phyloP scores from a whole-genome alignment of 2,888 invertebrate genomes.

The Hedya salicella region DNA sequence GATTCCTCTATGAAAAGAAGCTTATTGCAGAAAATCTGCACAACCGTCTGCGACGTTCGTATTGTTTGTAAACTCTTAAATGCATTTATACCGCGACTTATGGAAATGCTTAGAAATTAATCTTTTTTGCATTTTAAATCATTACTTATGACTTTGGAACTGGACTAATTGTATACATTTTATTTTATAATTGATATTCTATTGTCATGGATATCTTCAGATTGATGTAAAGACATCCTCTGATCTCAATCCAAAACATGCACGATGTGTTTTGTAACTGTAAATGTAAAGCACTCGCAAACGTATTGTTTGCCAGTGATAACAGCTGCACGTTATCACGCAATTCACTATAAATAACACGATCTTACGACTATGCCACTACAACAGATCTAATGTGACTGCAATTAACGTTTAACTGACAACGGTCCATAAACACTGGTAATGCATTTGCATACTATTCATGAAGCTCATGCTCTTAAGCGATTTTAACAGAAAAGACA shows the following conservation, averaged over 20 bases:
- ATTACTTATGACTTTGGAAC: no score
- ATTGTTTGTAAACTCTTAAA: constrained; percentile 11
- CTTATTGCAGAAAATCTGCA: constrained; percentile 23
- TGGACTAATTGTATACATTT: no score
- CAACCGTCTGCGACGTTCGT: not conserved
- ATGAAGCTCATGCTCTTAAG: not conserved
- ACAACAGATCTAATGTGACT: constrained; percentile 40
- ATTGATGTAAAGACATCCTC: not conserved
- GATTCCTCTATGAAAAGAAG: constrained; percentile 13
- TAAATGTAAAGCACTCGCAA: constrained; percentile 21
- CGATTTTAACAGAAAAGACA: not conserved
- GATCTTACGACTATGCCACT: constrained; percentile 39
- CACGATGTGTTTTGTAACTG: constrained; percentile 18
- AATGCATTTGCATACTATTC: constrained; percentile 12
- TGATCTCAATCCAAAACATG: constrained; percentile 25
- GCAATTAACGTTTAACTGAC: constrained; percentile 33
- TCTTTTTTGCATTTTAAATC: no score
- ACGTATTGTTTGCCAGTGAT: constrained; percentile 73
- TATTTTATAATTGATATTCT: no score
- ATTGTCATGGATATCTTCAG: not conserved
- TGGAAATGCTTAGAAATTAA: no score
- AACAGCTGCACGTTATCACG: constrained; percentile 70
- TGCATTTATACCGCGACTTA: not conserved
- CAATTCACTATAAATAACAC: constrained; percentile 65
- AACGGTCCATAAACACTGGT: constrained; percentile 29